phyloP scores from a whole-genome alignment of 2,797 vertebrate genomes.

The Sebastes cheni region DNA sequence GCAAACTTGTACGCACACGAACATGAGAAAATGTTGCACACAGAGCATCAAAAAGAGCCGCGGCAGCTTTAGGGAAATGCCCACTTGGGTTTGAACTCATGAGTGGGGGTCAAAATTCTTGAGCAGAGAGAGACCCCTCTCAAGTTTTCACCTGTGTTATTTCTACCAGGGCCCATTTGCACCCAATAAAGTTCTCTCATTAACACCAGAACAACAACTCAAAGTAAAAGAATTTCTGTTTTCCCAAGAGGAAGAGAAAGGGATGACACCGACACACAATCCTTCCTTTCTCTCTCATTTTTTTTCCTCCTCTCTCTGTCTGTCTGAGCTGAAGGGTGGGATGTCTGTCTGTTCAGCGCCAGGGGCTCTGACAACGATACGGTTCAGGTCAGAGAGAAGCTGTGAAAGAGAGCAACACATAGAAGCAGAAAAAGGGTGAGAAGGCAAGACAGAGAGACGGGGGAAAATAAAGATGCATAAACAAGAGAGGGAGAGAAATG shows the following conservation, averaged over 20 bases:
- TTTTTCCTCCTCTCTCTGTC: slow-evolving; percentile 19
- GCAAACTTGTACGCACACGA: slow-evolving; percentile 17
- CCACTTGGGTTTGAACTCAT: slow-evolving; percentile 38
- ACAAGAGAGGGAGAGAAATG: slow-evolving; percentile 53
- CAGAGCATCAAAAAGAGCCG: slow-evolving; percentile 7
- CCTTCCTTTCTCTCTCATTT: slow-evolving; percentile 53
- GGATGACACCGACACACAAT: slow-evolving; percentile 73
- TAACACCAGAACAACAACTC: slow-evolving; percentile 2
- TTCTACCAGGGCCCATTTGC: slow-evolving; percentile 41
- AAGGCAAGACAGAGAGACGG: slow-evolving; percentile 21
- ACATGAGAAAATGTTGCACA: slow-evolving; percentile 19
- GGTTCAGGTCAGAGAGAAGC: slow-evolving; percentile 68
- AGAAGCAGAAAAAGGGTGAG: slow-evolving; percentile 46
- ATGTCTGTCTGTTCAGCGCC: slow-evolving; percentile 66
- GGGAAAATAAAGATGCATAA: slow-evolving; percentile 62
- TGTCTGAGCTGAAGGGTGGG: slow-evolving; percentile 52
- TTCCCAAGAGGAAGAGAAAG: slow-evolving; percentile 40
- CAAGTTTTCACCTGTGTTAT: slow-evolving; percentile 43
- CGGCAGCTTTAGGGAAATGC: slow-evolving; percentile 35
- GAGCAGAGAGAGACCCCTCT: slow-evolving; percentile 17
- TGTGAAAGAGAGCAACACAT: slow-evolving; percentile 43
- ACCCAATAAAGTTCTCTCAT: slow-evolving; percentile 38
- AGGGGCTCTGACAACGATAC: slow-evolving; percentile 75
- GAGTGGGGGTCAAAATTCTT: slow-evolving; percentile 45
- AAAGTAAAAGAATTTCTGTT: slow-evolving; percentile 45